phyloP scores from a whole-genome alignment of 2,888 invertebrate genomes.

The Diarsia rubi region DNA sequence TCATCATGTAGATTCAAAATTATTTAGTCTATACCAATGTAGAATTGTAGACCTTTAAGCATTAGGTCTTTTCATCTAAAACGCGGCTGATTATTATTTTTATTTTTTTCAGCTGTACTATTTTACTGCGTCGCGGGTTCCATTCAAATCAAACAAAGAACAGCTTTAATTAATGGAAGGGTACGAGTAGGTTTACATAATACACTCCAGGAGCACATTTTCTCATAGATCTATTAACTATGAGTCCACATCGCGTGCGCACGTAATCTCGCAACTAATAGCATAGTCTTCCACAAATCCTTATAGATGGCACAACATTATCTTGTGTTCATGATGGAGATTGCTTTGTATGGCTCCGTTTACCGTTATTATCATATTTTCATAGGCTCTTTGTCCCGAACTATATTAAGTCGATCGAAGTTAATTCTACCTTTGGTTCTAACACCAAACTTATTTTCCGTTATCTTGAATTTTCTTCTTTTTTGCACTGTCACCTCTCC shows the following conservation, averaged over 20 bases:
- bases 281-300: constrained; percentile 58
- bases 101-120: background rate
- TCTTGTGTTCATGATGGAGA: constrained; percentile 44
- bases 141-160: constrained; percentile 19
- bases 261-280: constrained; percentile 60
- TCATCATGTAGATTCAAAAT: background rate
- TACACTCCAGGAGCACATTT: constrained; percentile 29
- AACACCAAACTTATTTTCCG: background rate
- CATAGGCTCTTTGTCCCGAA: constrained; percentile 33
- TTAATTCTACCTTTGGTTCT: background rate
- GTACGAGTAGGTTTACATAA: background rate
- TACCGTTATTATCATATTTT: constrained; percentile 33
- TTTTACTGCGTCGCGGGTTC: background rate
- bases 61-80: background rate
- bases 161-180: background rate
- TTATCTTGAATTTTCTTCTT: background rate
- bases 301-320: constrained; percentile 58
- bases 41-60: background rate
- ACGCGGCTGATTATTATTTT: too few species aligned
- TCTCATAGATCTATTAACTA: constrained; percentile 40
- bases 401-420: background rate
- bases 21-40: background rate
- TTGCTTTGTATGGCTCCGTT: constrained; percentile 27
- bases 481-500: background rate
- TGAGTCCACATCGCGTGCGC: constrained; percentile 55